phyloP scores from a whole-genome alignment of 2,113 vertebrate genomes.

The Elachura formosa region DNA sequence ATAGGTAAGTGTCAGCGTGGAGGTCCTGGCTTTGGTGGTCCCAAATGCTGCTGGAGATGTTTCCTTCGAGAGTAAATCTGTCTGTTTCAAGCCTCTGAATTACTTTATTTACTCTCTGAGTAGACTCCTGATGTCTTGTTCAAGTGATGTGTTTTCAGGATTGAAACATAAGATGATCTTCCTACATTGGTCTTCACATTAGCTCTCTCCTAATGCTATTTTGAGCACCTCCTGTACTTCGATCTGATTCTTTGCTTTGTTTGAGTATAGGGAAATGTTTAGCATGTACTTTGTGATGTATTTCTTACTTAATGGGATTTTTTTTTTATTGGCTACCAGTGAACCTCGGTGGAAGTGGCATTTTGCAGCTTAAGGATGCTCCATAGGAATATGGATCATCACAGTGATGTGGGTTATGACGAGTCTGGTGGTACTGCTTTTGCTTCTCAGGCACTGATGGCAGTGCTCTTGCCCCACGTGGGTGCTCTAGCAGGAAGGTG shows the following conservation, averaged over 20 bases:
- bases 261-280: not conserved
- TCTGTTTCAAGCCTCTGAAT: not conserved
- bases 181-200: not conserved
- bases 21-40: not conserved
- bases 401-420: not conserved
- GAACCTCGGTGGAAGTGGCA: not conserved
- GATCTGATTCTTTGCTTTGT: not conserved
- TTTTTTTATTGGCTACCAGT: not conserved
- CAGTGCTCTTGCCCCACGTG: fast-evolving
- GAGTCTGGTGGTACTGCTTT: not conserved
- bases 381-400: not conserved
- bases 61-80: not conserved
- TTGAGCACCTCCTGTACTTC: not conserved
- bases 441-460: not conserved
- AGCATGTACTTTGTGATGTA: not conserved
- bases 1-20: not conserved
- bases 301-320: not conserved
- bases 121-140: not conserved
- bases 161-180: not conserved
- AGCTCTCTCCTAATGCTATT: not conserved
- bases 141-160: not conserved
- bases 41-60: not conserved
- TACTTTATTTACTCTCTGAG: too few species aligned
- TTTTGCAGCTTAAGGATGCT: not conserved
- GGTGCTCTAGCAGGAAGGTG: not conserved